Percentiles rank a stretch among this genome's conserved stretches.
These are phyloP conservation scores for Sarcophaga bullata DNA, from an alignment of 1,140 invertebrate species.

Conservation along the genomic window DNA sequence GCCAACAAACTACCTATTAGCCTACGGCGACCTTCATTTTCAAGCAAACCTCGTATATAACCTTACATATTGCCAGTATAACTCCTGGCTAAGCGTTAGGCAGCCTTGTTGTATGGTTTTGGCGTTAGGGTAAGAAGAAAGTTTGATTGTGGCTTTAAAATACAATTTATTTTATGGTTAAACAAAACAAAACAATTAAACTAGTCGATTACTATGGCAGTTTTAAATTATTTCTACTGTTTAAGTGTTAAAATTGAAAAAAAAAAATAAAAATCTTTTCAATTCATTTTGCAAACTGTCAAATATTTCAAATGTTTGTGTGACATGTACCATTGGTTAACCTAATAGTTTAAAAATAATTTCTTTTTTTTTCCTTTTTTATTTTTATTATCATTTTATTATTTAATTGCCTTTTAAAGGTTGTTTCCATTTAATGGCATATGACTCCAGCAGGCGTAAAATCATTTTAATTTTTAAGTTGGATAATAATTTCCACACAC, in stretches of 20 bases:
- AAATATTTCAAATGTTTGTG: not conserved
- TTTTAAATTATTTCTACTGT: not conserved
- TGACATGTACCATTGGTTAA: not conserved
- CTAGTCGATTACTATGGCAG: not conserved
- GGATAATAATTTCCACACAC: not conserved
- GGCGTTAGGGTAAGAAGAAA: not conserved
- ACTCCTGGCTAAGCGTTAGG: no score
- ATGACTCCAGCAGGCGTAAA: conserved; percentile 20
- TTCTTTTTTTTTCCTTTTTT: not conserved
- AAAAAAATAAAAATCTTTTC: not conserved
- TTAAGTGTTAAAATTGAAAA: not conserved
- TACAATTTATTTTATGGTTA: conserved; percentile 37
- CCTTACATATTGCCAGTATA: no score
- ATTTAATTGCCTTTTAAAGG: not conserved
- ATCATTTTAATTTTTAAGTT: not conserved
- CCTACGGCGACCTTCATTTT: no score
- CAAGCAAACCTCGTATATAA: no score
- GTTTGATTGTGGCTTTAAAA: conserved; percentile 35
- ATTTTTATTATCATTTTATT: not conserved
- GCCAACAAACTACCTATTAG: no score
- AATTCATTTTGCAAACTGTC: not conserved
- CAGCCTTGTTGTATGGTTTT: no score
- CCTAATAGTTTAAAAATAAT: not conserved
- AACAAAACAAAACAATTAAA: conserved; percentile 11
- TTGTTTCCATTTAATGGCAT: not conserved